Percentiles rank a stretch among this genome's conserved stretches.
phyloP scores from a whole-genome alignment of 1,140 invertebrate genomes.

The Scaptodrosophila lebanonensis region DNA sequence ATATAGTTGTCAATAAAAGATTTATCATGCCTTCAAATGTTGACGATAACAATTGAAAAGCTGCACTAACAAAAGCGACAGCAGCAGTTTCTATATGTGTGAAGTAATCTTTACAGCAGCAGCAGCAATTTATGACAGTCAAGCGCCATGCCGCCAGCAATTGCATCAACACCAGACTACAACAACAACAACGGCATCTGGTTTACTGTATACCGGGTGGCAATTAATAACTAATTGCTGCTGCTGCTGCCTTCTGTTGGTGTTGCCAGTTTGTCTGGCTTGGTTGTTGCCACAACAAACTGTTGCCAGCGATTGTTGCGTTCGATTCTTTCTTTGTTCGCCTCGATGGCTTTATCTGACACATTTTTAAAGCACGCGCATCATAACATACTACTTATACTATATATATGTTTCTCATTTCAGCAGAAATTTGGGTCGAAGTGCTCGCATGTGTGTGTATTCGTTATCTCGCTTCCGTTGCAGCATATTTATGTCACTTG shows the following conservation, averaged over 20 bases:
- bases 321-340: slow-evolving; percentile 49
- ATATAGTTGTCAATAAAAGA: slow-evolving; percentile 1
- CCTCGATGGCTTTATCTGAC: slow-evolving; percentile 13
- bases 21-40: not conserved
- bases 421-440: too few species aligned
- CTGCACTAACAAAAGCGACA: slow-evolving; percentile 42
- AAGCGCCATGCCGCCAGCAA: slow-evolving; percentile 33
- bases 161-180: slow-evolving; percentile 40
- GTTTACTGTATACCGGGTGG: slow-evolving; percentile 26
- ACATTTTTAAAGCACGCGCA: slow-evolving; percentile 35
- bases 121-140: slow-evolving; percentile 61
- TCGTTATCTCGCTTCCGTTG: slow-evolving; percentile 25
- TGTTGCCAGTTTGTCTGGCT: slow-evolving; percentile 35
- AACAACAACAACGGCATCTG: slow-evolving; percentile 19
- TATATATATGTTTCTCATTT: too few species aligned
- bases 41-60: slow-evolving; percentile 12
- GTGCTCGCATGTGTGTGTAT: slow-evolving; percentile 57
- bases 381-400: too few species aligned
- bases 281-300: slow-evolving; percentile 41
- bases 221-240: slow-evolving; percentile 70
- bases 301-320: slow-evolving; percentile 40
- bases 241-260: slow-evolving; percentile 21
- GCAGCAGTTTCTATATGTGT: slow-evolving; percentile 60
- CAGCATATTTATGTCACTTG: slow-evolving; percentile 60
- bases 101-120: slow-evolving; percentile 41